These are phyloP conservation scores for Globodera rostochiensis DNA, from an alignment of 1,140 invertebrate species.

Conservation along the genomic window DNA sequence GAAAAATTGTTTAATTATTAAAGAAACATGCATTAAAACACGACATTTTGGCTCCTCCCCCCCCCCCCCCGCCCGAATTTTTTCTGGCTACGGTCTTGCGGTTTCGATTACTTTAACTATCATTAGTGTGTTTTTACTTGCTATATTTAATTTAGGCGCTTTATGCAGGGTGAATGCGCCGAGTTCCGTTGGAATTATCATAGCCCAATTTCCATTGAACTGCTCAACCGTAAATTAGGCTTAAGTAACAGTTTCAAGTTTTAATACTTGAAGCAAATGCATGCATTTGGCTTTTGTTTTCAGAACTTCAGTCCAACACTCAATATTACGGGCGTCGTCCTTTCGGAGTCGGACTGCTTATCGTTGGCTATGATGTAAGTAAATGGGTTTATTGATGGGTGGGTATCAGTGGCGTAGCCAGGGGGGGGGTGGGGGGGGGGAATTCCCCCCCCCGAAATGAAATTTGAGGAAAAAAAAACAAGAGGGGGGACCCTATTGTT, in stretches of 20 bases:
- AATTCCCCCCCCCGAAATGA: too few species aligned
- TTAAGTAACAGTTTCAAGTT: conserved; percentile 45
- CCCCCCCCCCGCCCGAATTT: too few species aligned
- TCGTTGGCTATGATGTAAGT: conserved; percentile 90
- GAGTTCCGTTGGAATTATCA: conserved; percentile 64
- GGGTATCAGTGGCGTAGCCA: too few species aligned
- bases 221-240: conserved; percentile 53
- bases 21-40: too few species aligned
- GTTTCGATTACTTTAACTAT: too few species aligned
- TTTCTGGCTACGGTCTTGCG: too few species aligned
- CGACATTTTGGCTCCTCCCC: too few species aligned
- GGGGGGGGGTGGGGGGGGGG: too few species aligned
- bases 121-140: not conserved
- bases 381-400: not conserved
- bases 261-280: conserved; percentile 71
- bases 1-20: too few species aligned
- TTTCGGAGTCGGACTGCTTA: conserved; percentile 91
- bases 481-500: too few species aligned
- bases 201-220: conserved; percentile 51
- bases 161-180: conserved; percentile 61
- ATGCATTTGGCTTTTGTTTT: conserved; percentile 67
- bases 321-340: conserved; percentile 94
- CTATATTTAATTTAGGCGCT: conserved; percentile 45
- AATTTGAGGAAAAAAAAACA: too few species aligned
- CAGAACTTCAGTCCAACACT: conserved; percentile 90